Conservation (phyloP, 2,888 invertebrate species). For the Tortricodes alternella region DNA sequence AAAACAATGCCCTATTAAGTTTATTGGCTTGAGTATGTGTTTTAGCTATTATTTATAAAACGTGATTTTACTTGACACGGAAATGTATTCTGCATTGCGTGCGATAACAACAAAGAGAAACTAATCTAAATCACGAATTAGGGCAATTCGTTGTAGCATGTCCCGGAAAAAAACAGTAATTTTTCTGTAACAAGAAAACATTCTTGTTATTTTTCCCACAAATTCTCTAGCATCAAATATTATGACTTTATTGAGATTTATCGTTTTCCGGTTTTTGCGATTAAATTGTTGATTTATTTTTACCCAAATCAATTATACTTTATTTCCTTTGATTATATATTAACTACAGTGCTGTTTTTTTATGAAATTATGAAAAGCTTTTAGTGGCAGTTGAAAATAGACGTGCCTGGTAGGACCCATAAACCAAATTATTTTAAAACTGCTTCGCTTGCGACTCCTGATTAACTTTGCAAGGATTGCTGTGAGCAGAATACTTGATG, state of each 20-base stretch:
- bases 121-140: conserved; percentile 11
- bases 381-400: background rate
- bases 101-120: conserved; percentile 11
- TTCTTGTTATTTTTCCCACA: conserved; percentile 3
- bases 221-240: conserved; percentile 7
- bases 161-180: conserved; percentile 8
- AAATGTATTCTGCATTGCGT: conserved; percentile 27
- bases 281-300: background rate
- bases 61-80: conserved; percentile 23
- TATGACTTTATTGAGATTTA: conserved; percentile 25
- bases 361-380: background rate
- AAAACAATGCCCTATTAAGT: conserved; percentile 1
- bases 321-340: no score
- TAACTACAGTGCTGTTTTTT: no score
- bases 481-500: conserved; percentile 23
- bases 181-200: no score
- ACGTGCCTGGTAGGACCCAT: background rate
- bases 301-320: background rate
- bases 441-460: background rate
- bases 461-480: conserved; percentile 10
- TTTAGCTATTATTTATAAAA: conserved; percentile 10
- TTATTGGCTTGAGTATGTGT: conserved; percentile 13
- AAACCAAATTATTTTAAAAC: conserved; percentile 12
- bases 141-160: background rate
- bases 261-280: conserved; percentile 10